Evolutionary conservation across 2,888 invertebrate species (phyloP), one percentile per base, ranked within the genome.

Genomic region (Clanis bilineata): DNA sequence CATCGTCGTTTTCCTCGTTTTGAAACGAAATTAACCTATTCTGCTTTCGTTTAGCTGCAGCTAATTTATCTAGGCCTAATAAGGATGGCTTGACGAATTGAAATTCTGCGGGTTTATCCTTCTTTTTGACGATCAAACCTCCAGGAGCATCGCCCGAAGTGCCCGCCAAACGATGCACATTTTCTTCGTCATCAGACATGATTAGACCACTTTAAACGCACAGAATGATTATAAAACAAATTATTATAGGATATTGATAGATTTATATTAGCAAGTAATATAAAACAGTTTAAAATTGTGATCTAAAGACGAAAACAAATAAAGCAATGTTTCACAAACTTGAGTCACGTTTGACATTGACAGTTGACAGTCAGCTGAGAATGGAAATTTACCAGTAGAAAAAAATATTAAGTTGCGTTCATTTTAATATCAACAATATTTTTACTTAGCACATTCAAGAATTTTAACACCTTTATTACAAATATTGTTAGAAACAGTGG

Each of bases 51-150:
- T 95, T 95, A 58, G 94, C 93, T n/a, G 95, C 96, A 18, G 98
- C 98, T 64, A 98, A 86, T 82, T 95, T 96, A 82, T 98, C 98
- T 56, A 98, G 88, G 0, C 98, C 98, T 5, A 98, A 86, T 7
- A 96, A 85, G 0, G 98, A 98, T 41, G 94, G 93, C 73, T 93
- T 95, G 0, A 96, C 97, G 57, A 96, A 94, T 85, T 96, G 97
- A 74, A 97, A 96, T 22, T 94, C 94, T n/a, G 89, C 88, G 1
- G 93, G 88, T 39, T 85, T 85, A 1, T 90, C 90, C 61, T 86
- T 88, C 82, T 94, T 95, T 85, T 95, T 96, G 73, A 95, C 95
- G 56, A 96, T 93, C 59, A 96, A 93, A 25, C 97, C 93, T 23
- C 96, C 96, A 36, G 96, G 96, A 83, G 91, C 92, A 70, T 94